Evolutionary conservation across 2,888 invertebrate species (phyloP), one percentile per base, ranked within the genome.

Genomic region (Scaptomyza parva): DNA sequence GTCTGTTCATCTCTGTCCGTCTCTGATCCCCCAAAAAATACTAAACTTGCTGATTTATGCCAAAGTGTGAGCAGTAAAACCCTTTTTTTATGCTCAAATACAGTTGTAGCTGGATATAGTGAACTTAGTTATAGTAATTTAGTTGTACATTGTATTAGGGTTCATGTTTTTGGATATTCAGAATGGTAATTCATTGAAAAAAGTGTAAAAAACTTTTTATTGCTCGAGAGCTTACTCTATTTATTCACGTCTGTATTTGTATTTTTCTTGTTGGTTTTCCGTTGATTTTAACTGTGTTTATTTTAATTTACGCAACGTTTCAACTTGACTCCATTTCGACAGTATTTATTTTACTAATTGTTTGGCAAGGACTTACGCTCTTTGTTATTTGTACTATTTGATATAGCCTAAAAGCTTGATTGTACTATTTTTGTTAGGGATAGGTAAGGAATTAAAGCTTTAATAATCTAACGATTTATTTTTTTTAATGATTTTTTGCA

Each of bases 21-120:
- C 48, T 20, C 74, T n/a, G n/a, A n/a, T n/a, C n/a, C n/a, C n/a
- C n/a, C 69, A 60, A 67, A 63, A 61, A 63, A 67, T 59, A 64
- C 53, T 65, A 17, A 37, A 37, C 37, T 51, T 55, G 65, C 73
- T 76, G 80, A 74, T 74, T 83, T 69, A 84, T 83, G 80, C 61
- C 54, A 73, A 74, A 75, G 51, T 67, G 61, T 45, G 40, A 51
- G 54, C 50, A 47, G 50, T 17, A 41, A 24, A 39, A 17, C 28
- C 26, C 0, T 6, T 8, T 54, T 35, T 41, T 48, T 9, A 30
- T 43, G n/a, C 8, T 45, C 6, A 9, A 7, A 18, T 18, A 28
- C 35, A 35, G 35, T 35, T 14, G 35, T 8, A 8, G 2, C 0
- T 14, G 7, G 35, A 2, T 35, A 14, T 8, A 14, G 14, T 5